These are phyloP conservation scores for Turdus rufiventris DNA, from an alignment of 2,113 vertebrate genomes.

Conservation along the genomic window DNA sequence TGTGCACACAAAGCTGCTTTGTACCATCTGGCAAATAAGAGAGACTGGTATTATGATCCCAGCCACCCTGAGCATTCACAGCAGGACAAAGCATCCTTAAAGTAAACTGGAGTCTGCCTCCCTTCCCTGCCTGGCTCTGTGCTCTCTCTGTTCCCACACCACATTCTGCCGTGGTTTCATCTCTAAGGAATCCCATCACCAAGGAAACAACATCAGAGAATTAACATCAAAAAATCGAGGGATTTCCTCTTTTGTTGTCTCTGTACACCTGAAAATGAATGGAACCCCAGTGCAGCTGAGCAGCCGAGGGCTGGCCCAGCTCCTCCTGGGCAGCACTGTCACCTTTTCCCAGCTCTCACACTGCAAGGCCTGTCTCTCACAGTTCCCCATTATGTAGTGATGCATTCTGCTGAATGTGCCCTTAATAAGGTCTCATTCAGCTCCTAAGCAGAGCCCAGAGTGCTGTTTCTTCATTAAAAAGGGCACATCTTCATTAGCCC, in stretches of 20 bases:
- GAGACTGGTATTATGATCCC: conserved; percentile 1
- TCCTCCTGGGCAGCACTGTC: background rate
- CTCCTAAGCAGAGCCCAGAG: background rate
- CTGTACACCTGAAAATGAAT: conserved; percentile 8
- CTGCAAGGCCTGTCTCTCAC: background rate
- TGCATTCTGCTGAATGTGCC: background rate
- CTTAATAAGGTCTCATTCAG: background rate
- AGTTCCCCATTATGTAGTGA: background rate
- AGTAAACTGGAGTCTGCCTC: conserved; percentile 20
- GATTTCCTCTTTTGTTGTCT: conserved; percentile 28
- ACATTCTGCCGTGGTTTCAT: background rate
- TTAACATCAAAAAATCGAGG: background rate
- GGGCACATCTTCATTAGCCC: background rate
- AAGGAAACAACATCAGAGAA: conserved; percentile 20
- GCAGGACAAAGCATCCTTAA: conserved; percentile 34
- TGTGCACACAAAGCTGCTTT: conserved; percentile 20
- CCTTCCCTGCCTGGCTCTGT: background rate
- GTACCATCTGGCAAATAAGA: conserved; percentile 12
- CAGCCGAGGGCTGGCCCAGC: background rate
- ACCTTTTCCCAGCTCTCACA: background rate
- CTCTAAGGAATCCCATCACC: conserved; percentile 28
- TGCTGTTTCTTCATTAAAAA: background rate
- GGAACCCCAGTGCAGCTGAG: background rate
- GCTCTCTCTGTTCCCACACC: background rate
- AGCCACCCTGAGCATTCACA: background rate